Conservation (phyloP, 2,113 vertebrate species). For the Camelus dromedarius region DNA sequence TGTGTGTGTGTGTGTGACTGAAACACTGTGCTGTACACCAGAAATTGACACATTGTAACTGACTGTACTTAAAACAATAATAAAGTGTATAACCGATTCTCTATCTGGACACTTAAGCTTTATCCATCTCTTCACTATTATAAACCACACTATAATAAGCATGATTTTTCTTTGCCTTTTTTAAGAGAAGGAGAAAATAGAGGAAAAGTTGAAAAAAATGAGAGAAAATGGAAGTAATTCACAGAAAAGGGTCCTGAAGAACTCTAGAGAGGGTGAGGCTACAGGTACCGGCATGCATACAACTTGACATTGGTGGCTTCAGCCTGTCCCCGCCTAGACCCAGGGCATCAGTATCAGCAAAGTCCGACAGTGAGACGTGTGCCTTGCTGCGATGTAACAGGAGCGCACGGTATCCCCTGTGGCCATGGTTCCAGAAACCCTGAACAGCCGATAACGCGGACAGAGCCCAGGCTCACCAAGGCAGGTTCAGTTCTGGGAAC, state of each 20-base stretch:
- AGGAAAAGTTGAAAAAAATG: neutral
- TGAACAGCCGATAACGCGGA: neutral
- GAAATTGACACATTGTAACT: no score
- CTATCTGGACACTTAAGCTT: neutral
- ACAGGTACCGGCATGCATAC: neutral
- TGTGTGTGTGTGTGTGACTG: no score
- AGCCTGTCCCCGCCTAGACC: neutral
- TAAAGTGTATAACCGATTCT: neutral
- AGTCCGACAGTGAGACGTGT: neutral
- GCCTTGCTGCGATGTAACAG: rapidly evolving
- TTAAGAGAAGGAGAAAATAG: neutral
- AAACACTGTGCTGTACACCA: no score
- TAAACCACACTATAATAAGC: neutral
- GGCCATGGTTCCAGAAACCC: neutral
- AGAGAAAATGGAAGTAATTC: neutral
- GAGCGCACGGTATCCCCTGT: rapidly evolving
- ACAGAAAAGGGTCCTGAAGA: neutral
- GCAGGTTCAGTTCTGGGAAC: neutral
- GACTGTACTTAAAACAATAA: neutral
- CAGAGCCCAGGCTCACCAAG: neutral
- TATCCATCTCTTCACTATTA: neutral
- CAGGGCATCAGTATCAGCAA: neutral
- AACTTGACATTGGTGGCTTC: neutral
- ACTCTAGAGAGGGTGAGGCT: neutral
- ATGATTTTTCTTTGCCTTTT: neutral